Conservation (phyloP, 2,888 invertebrate genomes). For the Phortica okadai region DNA sequence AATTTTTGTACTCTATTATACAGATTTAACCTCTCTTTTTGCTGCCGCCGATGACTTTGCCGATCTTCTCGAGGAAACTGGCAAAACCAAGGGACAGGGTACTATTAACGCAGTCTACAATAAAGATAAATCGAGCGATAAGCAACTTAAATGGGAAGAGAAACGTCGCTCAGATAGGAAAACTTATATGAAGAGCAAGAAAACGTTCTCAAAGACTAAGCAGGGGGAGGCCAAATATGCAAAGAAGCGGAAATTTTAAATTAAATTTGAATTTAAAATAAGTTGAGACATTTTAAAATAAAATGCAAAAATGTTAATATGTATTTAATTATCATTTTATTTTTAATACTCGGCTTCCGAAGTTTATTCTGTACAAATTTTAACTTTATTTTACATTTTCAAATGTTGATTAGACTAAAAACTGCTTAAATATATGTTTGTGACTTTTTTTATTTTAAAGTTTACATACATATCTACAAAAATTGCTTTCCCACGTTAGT, state of each 20-base stretch:
- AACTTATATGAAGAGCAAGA: constrained; percentile 55
- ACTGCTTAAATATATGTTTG: not conserved
- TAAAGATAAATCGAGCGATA: constrained; percentile 85
- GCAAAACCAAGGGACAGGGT: constrained; percentile 81
- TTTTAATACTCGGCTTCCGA: too few relatives aligned
- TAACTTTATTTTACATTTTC: not conserved
- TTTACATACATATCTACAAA: constrained; percentile 20
- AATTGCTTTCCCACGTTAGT: constrained; percentile 4
- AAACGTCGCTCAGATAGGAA: constrained; percentile 77
- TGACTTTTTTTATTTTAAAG: constrained; percentile 26
- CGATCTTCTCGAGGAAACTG: constrained; percentile 89
- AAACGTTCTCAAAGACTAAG: not conserved
- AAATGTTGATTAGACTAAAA: not conserved
- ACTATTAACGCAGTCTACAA: constrained; percentile 85
- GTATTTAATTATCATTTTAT: too few relatives aligned
- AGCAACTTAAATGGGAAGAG: constrained; percentile 90
- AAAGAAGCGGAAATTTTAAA: constrained; percentile 59
- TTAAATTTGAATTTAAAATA: constrained; percentile 34
- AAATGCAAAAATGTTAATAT: too few relatives aligned
- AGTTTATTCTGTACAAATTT: too few relatives aligned
- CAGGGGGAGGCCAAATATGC: constrained; percentile 46
- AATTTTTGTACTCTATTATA: constrained; percentile 30
- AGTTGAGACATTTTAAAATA: not conserved
- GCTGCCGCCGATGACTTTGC: constrained; percentile 94
- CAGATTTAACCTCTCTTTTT: constrained; percentile 82